A percentile compares a stretch with the other conserved stretches of the same genome.
These are phyloP conservation scores for Nixonia krombeini DNA, from an alignment of 1,140 invertebrate species.

Conservation along the genomic window DNA sequence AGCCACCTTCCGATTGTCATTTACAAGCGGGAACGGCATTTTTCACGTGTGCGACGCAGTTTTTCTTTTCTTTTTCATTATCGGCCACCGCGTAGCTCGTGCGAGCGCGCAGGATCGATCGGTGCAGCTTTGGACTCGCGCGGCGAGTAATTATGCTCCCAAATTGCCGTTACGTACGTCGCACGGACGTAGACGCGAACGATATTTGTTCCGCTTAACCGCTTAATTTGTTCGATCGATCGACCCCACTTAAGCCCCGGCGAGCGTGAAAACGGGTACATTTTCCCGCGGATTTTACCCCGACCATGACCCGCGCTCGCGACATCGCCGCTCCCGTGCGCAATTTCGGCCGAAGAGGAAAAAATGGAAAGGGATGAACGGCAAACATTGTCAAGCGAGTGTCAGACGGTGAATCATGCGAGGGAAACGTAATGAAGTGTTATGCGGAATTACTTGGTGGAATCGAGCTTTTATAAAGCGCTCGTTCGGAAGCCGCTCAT, in stretches of 20 bases:
- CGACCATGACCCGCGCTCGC: conserved; percentile 6
- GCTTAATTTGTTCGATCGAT: conserved; percentile 56
- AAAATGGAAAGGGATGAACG: conserved; percentile 6
- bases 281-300: conserved; percentile 31
- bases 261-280: conserved; percentile 41
- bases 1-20: conserved; percentile 26
- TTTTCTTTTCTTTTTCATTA: conserved; percentile 35
- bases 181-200: conserved; percentile 39
- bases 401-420: background rate
- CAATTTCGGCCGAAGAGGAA: conserved; percentile 27
- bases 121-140: conserved; percentile 31
- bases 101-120: conserved; percentile 39
- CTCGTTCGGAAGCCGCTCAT: background rate
- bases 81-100: conserved; percentile 22
- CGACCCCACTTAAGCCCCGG: conserved; percentile 39
- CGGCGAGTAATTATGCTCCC: conserved; percentile 46
- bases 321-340: background rate
- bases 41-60: conserved; percentile 33
- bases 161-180: conserved; percentile 49
- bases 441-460: background rate
- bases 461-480: background rate
- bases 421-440: conserved; percentile 6
- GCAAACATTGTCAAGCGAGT: conserved; percentile 5
- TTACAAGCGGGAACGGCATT: conserved; percentile 39
- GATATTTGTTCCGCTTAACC: conserved; percentile 53